Base-by-base conservation (phyloP, 2,113 vertebrate species). In the Ochotona curzoniae region DNA sequence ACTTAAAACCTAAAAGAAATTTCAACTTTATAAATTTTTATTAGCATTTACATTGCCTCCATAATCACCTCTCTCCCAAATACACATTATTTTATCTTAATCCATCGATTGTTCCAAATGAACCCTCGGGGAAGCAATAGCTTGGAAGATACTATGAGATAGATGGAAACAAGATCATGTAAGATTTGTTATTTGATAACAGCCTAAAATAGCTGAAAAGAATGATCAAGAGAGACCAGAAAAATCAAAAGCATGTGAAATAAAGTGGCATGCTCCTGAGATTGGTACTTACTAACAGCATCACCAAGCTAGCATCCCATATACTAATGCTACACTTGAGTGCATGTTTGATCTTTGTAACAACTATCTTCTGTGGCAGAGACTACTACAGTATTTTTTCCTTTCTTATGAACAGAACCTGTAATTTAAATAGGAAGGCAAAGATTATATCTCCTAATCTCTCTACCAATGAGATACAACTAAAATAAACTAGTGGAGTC, bases 1-100 rank as follows among this genome's bases (percentile, higher is more conserved):
- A 69, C 10, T 20, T 86, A 83, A 83, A 28, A 73, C 17, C 71
- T 74, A 86, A 63, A 47, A 85, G 21, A 92, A 89, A 89, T 49
- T 30, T 10, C 38, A 86, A 28, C 47, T 44, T 21, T 51, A 49
- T 79, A 20, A 44, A 49, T 78, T 87, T 7, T 44, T 83, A 57
- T 71, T 70, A 89, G 70, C 12, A 28, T 10, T 11, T 47, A 66
- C 25, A 57, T 47, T 23, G n/a, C 66, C 9, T 88, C 54, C 49
- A 64, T 44, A 44, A 44, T 44, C 17, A 64, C 3, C 10, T 11
- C 49, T 8, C 26, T 10, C 2, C 2, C 21, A 75, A 71, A 86
- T 1, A 38, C 15, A 44, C 8, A 10, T 38, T 4, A 78, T 54
- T 14, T 13, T 67, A 74, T 70, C 51, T 76, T 86, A 17, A 54